Conservation (phyloP, 2,888 invertebrate genomes). For the Linyphia triangularis region DNA sequence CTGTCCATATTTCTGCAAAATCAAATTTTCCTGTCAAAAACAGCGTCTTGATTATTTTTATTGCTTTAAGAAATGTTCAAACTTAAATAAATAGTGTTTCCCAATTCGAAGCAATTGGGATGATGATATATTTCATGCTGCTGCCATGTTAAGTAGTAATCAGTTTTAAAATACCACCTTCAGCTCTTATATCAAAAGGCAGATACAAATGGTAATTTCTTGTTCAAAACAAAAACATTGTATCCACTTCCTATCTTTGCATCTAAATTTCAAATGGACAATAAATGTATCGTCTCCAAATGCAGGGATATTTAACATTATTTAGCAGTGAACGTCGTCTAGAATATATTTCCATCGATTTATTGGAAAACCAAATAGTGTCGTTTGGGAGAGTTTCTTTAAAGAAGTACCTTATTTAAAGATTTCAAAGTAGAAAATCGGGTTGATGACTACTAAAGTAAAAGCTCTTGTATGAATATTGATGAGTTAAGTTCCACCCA, state of each 20-base stretch:
- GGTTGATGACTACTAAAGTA: neutral
- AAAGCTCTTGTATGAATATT: slow-evolving; percentile 28
- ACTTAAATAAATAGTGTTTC: no score
- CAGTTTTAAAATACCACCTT: no score
- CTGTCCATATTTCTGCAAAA: no score
- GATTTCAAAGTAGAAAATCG: neutral
- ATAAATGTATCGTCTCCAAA: neutral
- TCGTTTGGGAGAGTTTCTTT: neutral
- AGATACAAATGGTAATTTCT: no score
- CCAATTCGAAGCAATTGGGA: no score
- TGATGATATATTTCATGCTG: no score
- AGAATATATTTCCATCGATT: neutral
- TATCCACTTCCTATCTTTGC: neutral
- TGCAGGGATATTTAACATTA: neutral
- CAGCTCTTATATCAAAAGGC: no score
- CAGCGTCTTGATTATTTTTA: no score
- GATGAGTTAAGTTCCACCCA: slow-evolving; percentile 30
- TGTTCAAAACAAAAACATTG: neutral
- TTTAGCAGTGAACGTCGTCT: no score
- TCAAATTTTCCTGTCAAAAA: no score
- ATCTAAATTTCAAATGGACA: neutral
- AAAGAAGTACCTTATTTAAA: neutral
- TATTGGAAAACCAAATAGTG: neutral
- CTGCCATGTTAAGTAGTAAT: no score
- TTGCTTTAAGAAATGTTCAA: no score